Base-by-base conservation (phyloP, 2,888 invertebrate genomes). In the Odontocolon sp. region DNA sequence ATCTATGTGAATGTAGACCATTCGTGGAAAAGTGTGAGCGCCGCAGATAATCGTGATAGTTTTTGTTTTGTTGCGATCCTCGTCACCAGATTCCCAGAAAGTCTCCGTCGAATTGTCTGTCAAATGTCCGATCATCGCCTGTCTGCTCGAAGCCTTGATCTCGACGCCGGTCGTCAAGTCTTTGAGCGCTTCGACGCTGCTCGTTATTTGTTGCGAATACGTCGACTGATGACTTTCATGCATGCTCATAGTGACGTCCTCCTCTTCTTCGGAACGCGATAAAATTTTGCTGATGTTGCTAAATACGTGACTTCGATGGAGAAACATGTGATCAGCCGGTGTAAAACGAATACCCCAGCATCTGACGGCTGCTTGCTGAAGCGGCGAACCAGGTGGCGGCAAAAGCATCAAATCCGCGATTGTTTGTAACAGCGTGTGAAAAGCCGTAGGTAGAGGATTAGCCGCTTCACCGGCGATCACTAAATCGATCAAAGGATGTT, bases 1-100 rank as follows among this genome's bases (percentile, higher is more conserved):
- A 89, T 99, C 99, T 40, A 99, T 94, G 87, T 98, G 98, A 40
- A 99, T 94, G 84, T 96, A 96, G 11, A 99, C 91, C 80, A 96
- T 92, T 78, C 93, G 93, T 0, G 96, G 95, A 64, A 93, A 92
- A 42, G 94, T 92, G 72, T 93, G 92, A 73, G 94, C 92, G 78
- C 93, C 90, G 81, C 93, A 94, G 0, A 92, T 92, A 16, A 96
- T 91, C 66, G 95, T 96, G 26, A 98, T 93, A 85, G 95, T 95
- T 91, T 98, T 98, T 21, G 96, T 95, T 89, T 97, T 97, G 89
- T 97, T 98, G 70, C 96, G 93, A 91, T 99, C 99, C 87, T 99
- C 99, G 85, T 99, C 99, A 0, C 98, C 98, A 36, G 98, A 98
- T 91, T 99, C 99, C 99, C 99, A 99, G 91, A 99, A 99, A 0